Evolutionary conservation across 1,140 invertebrate genomes (phyloP).

Genomic region (Eciton burchellii): DNA sequence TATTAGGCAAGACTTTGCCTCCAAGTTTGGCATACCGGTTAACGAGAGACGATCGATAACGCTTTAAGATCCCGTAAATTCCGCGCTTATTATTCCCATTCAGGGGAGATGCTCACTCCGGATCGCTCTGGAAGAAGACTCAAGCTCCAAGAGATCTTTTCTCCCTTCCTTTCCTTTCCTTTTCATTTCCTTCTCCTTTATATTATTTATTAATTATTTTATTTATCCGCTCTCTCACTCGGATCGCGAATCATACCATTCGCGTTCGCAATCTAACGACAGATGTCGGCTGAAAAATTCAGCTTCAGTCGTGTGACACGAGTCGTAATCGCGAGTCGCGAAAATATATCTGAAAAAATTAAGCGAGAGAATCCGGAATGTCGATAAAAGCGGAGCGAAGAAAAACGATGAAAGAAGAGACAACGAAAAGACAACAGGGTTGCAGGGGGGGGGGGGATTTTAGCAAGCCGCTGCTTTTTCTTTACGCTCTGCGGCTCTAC

Average conservation of each 20-base stretch:
- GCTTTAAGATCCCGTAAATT: slow-evolving; percentile 48
- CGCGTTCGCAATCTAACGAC: too few relatives aligned
- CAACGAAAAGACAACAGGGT: too few relatives aligned
- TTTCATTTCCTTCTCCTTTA: slow-evolving; percentile 7
- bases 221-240: background rate
- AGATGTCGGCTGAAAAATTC: too few relatives aligned
- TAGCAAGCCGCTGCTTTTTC: too few relatives aligned
- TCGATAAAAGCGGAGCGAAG: background rate
- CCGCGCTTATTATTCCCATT: slow-evolving; percentile 16
- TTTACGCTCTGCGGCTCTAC: background rate
- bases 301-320: too few relatives aligned
- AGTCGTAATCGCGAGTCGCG: too few relatives aligned
- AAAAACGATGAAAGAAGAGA: background rate
- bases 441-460: too few relatives aligned
- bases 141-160: background rate
- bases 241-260: background rate
- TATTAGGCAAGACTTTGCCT: slow-evolving; percentile 37
- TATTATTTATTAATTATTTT: slow-evolving; percentile 21
- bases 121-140: background rate
- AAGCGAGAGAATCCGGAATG: background rate
- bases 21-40: slow-evolving; percentile 13
- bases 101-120: background rate
- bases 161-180: too few relatives aligned
- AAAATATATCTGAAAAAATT: background rate
- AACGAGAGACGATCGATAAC: slow-evolving; percentile 31